Evolutionary conservation across 2,888 invertebrate genomes (phyloP), one percentile per base, ranked within the genome.

Genomic region (Drosophila robusta): DNA sequence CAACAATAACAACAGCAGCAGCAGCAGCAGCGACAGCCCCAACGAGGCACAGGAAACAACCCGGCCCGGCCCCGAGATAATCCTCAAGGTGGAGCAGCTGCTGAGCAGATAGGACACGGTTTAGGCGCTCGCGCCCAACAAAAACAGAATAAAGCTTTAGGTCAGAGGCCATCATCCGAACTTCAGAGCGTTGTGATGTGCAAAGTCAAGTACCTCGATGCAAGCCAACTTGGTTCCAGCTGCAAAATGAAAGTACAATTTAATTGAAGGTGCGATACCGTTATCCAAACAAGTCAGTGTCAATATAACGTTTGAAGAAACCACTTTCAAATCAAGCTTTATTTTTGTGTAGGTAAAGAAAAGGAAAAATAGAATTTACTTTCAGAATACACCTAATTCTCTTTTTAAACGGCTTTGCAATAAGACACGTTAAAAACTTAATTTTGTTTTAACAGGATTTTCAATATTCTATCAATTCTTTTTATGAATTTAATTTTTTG

Each of bases 71-170:
- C 80, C 82, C n/a, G 92, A 92, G 79, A 80, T 92, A 36, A 86
- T 89, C 6, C 75, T 92, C 5, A 92, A 90, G 61, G 90, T 90
- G 66, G 90, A 89, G 61, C 81, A 90, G 9, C 78, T 92, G 34
- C 60, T 91, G 50, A 88, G 88, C 66, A 92, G 92, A 90, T 92
- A 92, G 91, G 90, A 77, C 62, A 91, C 91, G 79, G 81, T 92
- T 80, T 91, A 91, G 90, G 79, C 62, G 14, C n/a, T 7, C 18
- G 46, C 18, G 69, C 61, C 67, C 34, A 49, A 34, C 39, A 62
- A 64, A 60, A 5, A n/a, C n/a, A n/a, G 42, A 41, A 7, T 44
- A 78, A 75, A 82, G 79, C 77, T 79, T 75, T 79, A 81, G 64
- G 67, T 76, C 70, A 61, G 52, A 66, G 55, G 57, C 34, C 45